Evolutionary conservation across 2,888 invertebrate genomes (phyloP).

Genomic region (Xylota sylvarum): DNA sequence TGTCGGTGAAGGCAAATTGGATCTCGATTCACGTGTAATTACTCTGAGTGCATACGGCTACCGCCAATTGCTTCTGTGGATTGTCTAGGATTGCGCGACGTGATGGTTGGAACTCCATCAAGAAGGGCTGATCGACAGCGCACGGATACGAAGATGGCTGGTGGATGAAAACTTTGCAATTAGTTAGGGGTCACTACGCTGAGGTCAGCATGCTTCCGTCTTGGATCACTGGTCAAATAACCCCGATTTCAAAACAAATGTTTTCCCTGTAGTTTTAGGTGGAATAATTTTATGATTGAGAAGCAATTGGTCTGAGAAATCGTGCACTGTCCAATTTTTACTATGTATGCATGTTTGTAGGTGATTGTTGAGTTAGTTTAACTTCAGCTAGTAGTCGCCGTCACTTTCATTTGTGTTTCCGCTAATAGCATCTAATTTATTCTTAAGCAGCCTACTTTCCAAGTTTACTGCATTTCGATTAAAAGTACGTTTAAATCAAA

Average conservation of each 20-base stretch:
- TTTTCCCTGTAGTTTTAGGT: not conserved
- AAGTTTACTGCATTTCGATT: too few species aligned
- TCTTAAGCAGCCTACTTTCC: too few species aligned
- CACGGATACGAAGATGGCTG: not conserved
- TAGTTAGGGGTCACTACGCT: constrained; percentile 17
- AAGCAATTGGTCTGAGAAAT: not conserved
- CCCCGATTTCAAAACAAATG: constrained; percentile 8
- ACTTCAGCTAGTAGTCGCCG: not conserved
- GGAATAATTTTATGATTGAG: not conserved
- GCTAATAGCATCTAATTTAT: too few species aligned
- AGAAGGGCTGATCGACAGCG: constrained; percentile 29
- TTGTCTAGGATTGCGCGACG: constrained; percentile 24
- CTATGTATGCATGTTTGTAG: too few species aligned
- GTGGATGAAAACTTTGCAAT: constrained; percentile 44
- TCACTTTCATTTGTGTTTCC: too few species aligned
- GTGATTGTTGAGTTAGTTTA: not conserved
- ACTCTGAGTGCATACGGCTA: constrained; percentile 46
- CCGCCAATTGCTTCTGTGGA: constrained; percentile 53
- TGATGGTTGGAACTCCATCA: constrained; percentile 31
- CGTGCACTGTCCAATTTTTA: not conserved
- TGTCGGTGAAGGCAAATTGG: constrained; percentile 65
- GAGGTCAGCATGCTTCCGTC: constrained; percentile 41
- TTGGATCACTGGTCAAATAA: constrained; percentile 40
- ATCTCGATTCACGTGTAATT: constrained; percentile 63
- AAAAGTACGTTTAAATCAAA: too few species aligned